A percentile compares a stretch with the other conserved stretches of the same genome.
These are phyloP conservation scores for Eclectus roratus DNA, from an alignment of 2,113 vertebrate species.

Conservation along the genomic window DNA sequence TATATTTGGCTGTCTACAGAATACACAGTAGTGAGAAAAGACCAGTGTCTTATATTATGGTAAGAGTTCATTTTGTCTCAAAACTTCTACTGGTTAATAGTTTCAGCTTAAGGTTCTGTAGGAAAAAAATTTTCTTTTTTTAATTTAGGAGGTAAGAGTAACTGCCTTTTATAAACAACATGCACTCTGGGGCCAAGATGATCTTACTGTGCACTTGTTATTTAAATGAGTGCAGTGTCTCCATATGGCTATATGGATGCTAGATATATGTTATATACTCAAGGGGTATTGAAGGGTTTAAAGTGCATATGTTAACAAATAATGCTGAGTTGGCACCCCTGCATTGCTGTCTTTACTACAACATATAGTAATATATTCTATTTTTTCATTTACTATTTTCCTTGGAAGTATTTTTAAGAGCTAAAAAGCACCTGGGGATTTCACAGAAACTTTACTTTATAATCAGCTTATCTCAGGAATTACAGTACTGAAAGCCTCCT, in stretches of 20 bases:
- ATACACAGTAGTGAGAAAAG: not conserved
- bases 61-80: not conserved
- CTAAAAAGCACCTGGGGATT: not conserved
- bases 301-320: conserved; percentile 49
- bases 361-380: not conserved
- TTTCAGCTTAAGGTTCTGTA: not conserved
- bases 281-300: conserved; percentile 34
- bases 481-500: not conserved
- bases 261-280: conserved; percentile 36
- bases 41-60: not conserved
- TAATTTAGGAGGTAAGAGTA: not conserved
- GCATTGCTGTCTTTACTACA: not conserved
- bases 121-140: not conserved
- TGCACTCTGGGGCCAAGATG: conserved; percentile 14
- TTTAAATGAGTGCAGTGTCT: conserved; percentile 47
- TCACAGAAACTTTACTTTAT: not conserved
- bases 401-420: not conserved
- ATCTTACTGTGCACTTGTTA: conserved; percentile 51
- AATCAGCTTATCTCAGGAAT: conserved; percentile 1
- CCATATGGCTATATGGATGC: conserved; percentile 36
- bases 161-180: conserved; percentile 13
- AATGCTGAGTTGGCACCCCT: not conserved
- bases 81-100: not conserved
- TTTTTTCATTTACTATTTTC: not conserved
- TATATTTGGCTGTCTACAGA: not conserved